phyloP scores from a whole-genome alignment of 1,140 invertebrate species.

The Acromyrmex heyeri region DNA sequence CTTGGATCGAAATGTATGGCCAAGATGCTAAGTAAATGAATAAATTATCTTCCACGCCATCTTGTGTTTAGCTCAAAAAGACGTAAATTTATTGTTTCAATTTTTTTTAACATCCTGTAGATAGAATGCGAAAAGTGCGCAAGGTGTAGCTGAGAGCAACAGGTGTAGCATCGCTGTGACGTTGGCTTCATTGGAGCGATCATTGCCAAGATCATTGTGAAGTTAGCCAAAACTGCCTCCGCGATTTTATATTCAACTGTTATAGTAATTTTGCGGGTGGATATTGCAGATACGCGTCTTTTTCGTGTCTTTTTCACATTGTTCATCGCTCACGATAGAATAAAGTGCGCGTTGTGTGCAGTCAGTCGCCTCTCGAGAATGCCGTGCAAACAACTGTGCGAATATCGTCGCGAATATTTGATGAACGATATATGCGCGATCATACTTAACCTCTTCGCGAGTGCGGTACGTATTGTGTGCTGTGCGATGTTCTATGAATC shows the following conservation, averaged over 20 bases:
- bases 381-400: conserved; percentile 10
- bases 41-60: no score
- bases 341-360: conserved; percentile 3
- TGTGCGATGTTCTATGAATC: background rate
- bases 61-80: no score
- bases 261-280: background rate
- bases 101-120: no score
- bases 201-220: background rate
- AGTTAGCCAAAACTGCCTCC: background rate
- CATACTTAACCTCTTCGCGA: conserved; percentile 13
- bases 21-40: no score
- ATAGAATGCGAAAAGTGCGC: background rate
- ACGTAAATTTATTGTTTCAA: no score
- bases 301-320: background rate
- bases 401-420: background rate
- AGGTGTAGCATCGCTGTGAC: background rate
- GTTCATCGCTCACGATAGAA: background rate
- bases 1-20: no score
- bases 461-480: background rate
- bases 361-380: background rate
- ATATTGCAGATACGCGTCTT: background rate
- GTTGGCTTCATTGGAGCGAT: no score
- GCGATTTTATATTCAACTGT: background rate
- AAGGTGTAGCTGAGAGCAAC: background rate
- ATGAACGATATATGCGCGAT: background rate